phyloP scores from a whole-genome alignment of 1,140 invertebrate genomes.

The Psix sp. region DNA sequence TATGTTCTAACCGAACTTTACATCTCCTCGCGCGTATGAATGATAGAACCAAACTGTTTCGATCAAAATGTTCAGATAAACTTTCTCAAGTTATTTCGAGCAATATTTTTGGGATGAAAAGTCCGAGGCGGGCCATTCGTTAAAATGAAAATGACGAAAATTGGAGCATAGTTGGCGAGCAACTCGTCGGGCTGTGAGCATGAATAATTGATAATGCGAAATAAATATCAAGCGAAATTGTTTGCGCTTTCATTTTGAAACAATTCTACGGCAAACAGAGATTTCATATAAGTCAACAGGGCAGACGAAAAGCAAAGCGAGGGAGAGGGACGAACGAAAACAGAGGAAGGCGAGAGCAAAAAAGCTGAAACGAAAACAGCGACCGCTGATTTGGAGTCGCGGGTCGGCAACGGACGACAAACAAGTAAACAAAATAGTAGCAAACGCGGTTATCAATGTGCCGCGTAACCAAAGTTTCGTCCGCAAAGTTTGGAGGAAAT shows the following conservation, averaged over 20 bases:
- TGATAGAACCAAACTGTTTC: too few species aligned
- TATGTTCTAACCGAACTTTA: too few species aligned
- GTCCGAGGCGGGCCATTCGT: too few species aligned
- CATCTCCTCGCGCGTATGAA: too few species aligned
- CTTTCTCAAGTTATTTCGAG: too few species aligned
- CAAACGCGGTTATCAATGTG: neutral
- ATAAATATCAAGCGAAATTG: neutral
- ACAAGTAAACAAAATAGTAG: neutral
- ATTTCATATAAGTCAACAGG: neutral
- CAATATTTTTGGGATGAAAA: too few species aligned
- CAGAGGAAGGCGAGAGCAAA: neutral
- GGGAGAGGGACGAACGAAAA: neutral
- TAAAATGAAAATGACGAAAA: too few species aligned
- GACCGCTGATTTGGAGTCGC: too few species aligned
- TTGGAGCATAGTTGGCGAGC: too few species aligned
- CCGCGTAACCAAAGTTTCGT: neutral
- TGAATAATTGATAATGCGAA: neutral
- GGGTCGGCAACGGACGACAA: neutral
- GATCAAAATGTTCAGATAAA: too few species aligned
- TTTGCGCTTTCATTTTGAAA: neutral
- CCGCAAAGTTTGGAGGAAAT: neutral
- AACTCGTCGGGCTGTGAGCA: too few species aligned
- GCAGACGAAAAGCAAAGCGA: neutral
- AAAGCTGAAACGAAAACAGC: too few species aligned
- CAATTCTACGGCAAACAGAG: slow-evolving; percentile 1